These are phyloP conservation scores for Virgularia gustaviana DNA, from an alignment of 92 coral and sea anemone genomes.

Conservation along the genomic window DNA sequence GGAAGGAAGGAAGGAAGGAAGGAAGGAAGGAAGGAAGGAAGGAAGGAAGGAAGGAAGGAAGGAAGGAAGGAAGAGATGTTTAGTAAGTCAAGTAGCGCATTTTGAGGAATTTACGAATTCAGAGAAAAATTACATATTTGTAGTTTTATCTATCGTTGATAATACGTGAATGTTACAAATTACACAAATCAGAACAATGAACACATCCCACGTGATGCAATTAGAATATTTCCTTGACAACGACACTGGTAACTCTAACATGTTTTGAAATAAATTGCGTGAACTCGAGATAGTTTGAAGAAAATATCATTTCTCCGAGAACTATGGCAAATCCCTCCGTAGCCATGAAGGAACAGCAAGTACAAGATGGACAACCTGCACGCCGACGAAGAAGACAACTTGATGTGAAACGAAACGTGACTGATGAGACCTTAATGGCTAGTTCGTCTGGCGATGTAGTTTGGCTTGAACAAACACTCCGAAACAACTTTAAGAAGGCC, in stretches of 20 bases:
- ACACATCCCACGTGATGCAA: slow-evolving; percentile 1
- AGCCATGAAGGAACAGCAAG: slow-evolving; percentile 32
- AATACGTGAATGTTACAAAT: background rate
- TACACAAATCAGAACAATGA: too few species aligned
- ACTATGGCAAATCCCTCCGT: background rate
- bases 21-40: too few species aligned
- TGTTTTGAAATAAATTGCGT: too few species aligned
- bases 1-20: too few species aligned
- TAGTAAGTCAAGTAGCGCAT: too few species aligned
- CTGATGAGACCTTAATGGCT: slow-evolving; percentile 91
- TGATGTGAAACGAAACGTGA: slow-evolving; percentile 66
- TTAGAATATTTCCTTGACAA: slow-evolving; percentile 37
- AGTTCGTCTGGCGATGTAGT: slow-evolving; percentile 89
- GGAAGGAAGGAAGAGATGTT: too few species aligned
- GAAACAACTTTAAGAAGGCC: slow-evolving; percentile 61
- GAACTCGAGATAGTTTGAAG: too few species aligned
- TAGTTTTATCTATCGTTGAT: too few species aligned
- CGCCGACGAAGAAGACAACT: slow-evolving; percentile 70
- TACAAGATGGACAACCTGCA: too few species aligned
- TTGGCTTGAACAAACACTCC: slow-evolving; percentile 92
- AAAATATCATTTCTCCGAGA: slow-evolving; percentile 6
- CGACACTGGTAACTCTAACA: background rate
- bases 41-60: too few species aligned
- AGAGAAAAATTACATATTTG: too few species aligned
- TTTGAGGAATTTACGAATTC: too few species aligned